Evolutionary conservation across 2,113 vertebrate genomes (phyloP).

Genomic region (Hyaena hyaena): DNA sequence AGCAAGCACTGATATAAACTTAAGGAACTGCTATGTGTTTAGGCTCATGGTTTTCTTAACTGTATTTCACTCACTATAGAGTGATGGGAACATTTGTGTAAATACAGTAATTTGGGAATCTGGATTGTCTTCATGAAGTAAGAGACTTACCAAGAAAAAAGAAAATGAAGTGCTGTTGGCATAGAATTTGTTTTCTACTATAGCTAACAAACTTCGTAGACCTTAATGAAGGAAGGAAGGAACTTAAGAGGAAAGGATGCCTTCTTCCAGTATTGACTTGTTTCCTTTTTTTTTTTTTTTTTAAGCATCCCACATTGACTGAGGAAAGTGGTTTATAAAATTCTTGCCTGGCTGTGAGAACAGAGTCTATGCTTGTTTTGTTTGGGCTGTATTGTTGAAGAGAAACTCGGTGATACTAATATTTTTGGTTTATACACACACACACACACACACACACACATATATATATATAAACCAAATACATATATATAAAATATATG

Average conservation of each 20-base stretch:
- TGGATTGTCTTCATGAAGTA: not conserved
- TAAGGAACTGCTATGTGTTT: not conserved
- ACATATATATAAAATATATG: too few species aligned
- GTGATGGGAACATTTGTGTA: not conserved
- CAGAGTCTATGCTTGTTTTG: not conserved
- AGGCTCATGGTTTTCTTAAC: not conserved
- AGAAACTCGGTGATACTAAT: not conserved
- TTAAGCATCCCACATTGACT: not conserved
- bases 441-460: not conserved
- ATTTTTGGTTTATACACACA: too few species aligned
- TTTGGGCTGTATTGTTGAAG: not conserved
- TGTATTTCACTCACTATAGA: not conserved
- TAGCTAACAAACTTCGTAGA: not conserved
- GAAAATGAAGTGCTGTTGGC: not conserved
- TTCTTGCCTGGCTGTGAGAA: not conserved
- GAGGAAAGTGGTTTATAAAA: not conserved
- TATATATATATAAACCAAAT: too few species aligned
- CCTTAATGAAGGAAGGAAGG: not conserved
- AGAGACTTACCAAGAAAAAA: not conserved
- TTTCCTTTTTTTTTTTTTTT: not conserved
- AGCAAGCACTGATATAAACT: not conserved
- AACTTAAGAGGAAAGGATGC: not conserved
- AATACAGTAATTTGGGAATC: not conserved
- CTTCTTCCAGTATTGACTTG: not conserved
- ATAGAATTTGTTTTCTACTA: not conserved